phyloP scores from a whole-genome alignment of 2,113 vertebrate species.

The Plecturocebus donacophilus region DNA sequence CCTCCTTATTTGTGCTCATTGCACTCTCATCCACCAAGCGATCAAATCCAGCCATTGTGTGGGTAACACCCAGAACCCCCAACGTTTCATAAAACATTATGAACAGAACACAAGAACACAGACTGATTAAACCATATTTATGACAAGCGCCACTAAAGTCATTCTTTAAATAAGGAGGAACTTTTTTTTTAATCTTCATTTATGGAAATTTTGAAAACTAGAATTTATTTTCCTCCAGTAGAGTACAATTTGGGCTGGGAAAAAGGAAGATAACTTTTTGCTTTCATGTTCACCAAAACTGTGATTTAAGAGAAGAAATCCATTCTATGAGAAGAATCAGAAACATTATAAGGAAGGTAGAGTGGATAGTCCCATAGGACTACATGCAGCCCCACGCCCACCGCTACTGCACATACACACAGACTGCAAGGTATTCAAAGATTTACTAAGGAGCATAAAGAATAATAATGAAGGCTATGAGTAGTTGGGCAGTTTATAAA shows the following conservation, averaged over 20 bases:
- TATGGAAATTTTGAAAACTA: slow-evolving; percentile 5
- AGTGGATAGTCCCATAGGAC: background rate
- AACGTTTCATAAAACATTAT: background rate
- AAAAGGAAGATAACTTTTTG: background rate
- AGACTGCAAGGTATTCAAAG: background rate
- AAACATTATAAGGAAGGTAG: background rate
- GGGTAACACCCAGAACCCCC: background rate
- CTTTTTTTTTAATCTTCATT: background rate
- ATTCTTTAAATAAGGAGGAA: background rate
- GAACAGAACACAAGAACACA: background rate
- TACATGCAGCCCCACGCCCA: background rate
- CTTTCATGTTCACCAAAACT: background rate
- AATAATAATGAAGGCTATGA: background rate
- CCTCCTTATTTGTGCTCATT: too few relatives aligned
- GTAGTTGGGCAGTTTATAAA: background rate
- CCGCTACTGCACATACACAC: background rate
- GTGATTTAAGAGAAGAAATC: background rate
- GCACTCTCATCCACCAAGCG: too few relatives aligned
- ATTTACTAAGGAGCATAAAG: background rate
- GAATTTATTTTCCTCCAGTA: background rate
- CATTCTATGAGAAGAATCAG: background rate
- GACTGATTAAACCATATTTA: background rate
- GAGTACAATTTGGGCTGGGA: background rate
- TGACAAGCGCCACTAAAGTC: background rate
- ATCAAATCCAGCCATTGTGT: too few relatives aligned